phyloP scores from a whole-genome alignment of 2,797 vertebrate genomes.

The Tauraco hartlaubi region DNA sequence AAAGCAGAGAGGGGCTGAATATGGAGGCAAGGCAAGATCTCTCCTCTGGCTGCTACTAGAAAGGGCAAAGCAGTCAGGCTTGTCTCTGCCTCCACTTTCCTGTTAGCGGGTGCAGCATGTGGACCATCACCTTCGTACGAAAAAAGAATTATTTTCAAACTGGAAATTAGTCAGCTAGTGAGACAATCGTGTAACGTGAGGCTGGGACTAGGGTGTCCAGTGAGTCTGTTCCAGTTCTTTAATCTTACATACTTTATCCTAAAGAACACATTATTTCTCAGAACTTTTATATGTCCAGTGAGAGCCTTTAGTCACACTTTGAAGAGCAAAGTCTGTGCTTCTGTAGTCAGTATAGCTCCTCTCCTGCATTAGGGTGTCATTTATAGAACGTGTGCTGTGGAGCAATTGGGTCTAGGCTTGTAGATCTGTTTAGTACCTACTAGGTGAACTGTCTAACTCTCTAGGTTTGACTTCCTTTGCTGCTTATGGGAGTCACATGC shows the following conservation, averaged over 20 bases:
- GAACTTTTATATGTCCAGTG: not conserved
- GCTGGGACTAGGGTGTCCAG: rapidly evolving
- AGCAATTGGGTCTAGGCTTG: not conserved
- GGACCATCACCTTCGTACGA: not conserved
- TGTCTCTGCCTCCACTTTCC: not conserved
- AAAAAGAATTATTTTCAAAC: not conserved
- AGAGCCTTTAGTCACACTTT: not conserved
- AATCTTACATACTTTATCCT: not conserved
- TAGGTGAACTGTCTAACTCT: not conserved
- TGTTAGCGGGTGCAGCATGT: not conserved
- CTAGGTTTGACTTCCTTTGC: not conserved
- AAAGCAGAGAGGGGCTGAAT: not conserved
- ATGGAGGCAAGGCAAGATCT: not conserved
- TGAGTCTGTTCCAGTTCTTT: not conserved
- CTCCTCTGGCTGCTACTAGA: not conserved
- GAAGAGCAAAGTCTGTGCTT: not conserved
- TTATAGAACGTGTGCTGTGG: not conserved
- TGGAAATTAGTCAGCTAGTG: not conserved
- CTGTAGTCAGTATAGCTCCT: not conserved
- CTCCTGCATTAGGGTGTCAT: not conserved
- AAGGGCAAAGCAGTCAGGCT: not conserved
- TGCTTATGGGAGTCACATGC: not conserved
- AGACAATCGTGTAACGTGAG: rapidly evolving
- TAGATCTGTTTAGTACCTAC: not conserved
- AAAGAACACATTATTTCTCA: not conserved